Evolutionary conservation across 2,888 invertebrate species (phyloP).

Genomic region (Aphrophora alni): DNA sequence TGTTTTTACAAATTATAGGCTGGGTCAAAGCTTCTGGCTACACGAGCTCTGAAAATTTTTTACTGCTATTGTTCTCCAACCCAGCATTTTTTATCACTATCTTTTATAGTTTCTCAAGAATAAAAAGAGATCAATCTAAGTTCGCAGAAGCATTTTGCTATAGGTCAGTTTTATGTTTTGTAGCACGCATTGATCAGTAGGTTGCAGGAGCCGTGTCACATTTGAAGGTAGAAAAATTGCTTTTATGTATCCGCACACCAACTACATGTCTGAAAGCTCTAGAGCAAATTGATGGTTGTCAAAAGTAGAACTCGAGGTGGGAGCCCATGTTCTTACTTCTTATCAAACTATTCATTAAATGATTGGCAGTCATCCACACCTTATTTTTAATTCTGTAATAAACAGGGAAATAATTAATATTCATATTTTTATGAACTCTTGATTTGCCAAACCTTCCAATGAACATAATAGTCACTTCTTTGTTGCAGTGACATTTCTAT

Average conservation of each 20-base stretch:
- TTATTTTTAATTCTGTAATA: conserved; percentile 47
- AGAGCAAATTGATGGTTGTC: conserved; percentile 45
- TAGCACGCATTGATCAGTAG: neutral
- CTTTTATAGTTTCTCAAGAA: conserved; percentile 3
- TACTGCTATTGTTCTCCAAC: neutral
- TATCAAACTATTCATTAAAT: conserved; percentile 45
- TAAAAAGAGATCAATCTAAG: conserved; percentile 2
- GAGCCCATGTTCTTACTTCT: conserved; percentile 37
- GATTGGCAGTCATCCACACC: conserved; percentile 47
- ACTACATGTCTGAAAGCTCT: conserved; percentile 29
- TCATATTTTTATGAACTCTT: conserved; percentile 48
- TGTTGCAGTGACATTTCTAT: conserved; percentile 49
- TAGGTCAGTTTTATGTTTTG: conserved; percentile 11
- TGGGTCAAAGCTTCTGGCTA: neutral
- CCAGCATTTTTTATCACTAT: conserved; percentile 39
- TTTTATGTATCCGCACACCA: conserved; percentile 22
- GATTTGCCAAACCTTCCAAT: conserved; percentile 50
- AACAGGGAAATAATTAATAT: conserved; percentile 42
- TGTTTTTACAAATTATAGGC: neutral
- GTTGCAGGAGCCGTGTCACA: neutral
- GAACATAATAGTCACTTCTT: conserved; percentile 48
- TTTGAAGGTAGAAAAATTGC: conserved; percentile 27
- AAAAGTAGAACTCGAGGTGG: conserved; percentile 47
- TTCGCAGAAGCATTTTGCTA: conserved; percentile 20
- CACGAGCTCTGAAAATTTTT: neutral